Evolutionary conservation across 30 jellyfish, hydroid and myxozoan genomes (phyloP), one percentile per base, ranked within the genome.

Genomic region (Chironex yamaguchii): DNA sequence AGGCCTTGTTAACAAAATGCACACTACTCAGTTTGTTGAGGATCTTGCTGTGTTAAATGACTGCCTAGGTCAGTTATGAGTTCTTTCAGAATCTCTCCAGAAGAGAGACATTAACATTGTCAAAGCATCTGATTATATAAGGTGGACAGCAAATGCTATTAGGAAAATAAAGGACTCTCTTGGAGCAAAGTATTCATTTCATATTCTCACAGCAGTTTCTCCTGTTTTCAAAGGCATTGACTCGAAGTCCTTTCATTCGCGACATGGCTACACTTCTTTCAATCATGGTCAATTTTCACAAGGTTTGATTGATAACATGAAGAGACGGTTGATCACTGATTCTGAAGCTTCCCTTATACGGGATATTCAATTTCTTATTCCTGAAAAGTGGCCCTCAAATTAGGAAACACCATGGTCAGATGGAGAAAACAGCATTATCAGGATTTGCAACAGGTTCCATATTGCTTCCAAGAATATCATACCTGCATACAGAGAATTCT

Each of bases 41-140:
- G 87, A 74, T 49, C 87, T 49, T 49, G 77, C 87, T 23, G 76
- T 48, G 20, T 49, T 74, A 33, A 74, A 49, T 27, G 87, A 74
- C 87, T 74, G 87, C 77, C 52, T 74, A 28, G 87, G 87, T 25
- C 76, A 50, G 53, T 49, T 76, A 51, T 49, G 78, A 1, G 33
- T 76, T 76, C 88, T 76, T 32, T 76, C 89, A 0, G 89, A 76
- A 52, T 76, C 80, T 29, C 78, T 76, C 65, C 89, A 76, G 78
- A 52, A 76, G 50, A 76, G 78, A 13, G 79, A 52, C 66, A 52
- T 21, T 27, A 76, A 52, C 62, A 49, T 76, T 0, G 34, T 51
- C 78, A 76, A 52, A 52, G 80, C 78, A 76, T 27, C 89, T 76
- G 79, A 76, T 76, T 76, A 76, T 52, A 24, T 76, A 50, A 29